Evolutionary conservation across 1,140 invertebrate species (phyloP).

Genomic region (Pseudomyrmex flavicornis): DNA sequence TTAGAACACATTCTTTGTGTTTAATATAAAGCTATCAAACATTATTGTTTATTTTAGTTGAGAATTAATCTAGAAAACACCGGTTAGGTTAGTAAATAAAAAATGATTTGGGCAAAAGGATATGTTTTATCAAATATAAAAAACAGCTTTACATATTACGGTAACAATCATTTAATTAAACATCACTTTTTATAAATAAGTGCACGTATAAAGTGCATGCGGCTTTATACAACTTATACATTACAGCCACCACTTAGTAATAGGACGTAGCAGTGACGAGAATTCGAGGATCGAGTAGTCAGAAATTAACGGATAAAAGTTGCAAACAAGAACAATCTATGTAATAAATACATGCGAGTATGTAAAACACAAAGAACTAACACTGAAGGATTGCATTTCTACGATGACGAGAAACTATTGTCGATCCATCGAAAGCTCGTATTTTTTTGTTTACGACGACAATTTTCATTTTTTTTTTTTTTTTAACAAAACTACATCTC

Average conservation of each 20-base stretch:
- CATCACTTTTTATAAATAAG: slow-evolving; percentile 82
- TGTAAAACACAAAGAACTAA: slow-evolving; percentile 3
- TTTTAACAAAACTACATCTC: slow-evolving; percentile 11
- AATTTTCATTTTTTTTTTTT: neutral
- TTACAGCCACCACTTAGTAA: slow-evolving; percentile 54
- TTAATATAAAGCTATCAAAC: neutral
- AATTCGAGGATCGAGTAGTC: slow-evolving; percentile 67
- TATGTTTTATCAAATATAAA: slow-evolving; percentile 62
- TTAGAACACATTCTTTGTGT: no score
- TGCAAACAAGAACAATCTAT: neutral
- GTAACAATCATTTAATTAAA: slow-evolving; percentile 84
- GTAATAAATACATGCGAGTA: slow-evolving; percentile 3
- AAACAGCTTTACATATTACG: slow-evolving; percentile 70
- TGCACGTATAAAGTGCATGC: slow-evolving; percentile 77
- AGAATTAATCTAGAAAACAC: neutral
- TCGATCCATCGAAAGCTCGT: slow-evolving; percentile 72
- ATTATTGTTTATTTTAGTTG: neutral
- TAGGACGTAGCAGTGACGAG: slow-evolving; percentile 49
- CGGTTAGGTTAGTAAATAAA: neutral
- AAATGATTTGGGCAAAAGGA: neutral
- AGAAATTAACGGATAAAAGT: slow-evolving; percentile 28
- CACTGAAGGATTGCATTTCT: slow-evolving; percentile 7
- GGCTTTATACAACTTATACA: slow-evolving; percentile 74
- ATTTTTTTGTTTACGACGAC: slow-evolving; percentile 42
- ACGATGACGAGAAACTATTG: slow-evolving; percentile 7